Conservation (phyloP, 2,113 vertebrate species). For the Oophaga pumilio region DNA sequence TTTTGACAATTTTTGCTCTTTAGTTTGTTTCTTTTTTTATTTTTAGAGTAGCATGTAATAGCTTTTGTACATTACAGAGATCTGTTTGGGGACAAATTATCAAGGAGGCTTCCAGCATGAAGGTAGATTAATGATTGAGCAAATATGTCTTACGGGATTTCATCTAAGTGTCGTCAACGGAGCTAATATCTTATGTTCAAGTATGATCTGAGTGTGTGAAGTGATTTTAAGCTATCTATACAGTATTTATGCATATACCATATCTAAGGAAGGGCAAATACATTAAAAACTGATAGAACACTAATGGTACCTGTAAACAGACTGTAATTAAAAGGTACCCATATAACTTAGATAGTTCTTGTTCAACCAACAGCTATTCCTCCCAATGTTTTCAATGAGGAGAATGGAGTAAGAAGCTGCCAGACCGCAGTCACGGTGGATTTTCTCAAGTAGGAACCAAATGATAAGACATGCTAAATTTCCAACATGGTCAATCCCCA, state of each 20-base stretch:
- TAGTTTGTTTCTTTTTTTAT: neutral
- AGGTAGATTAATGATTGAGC: neutral
- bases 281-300: neutral
- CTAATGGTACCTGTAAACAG: neutral
- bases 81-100: neutral
- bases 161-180: neutral
- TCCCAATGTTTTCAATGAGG: too few species aligned
- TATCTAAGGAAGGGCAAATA: neutral
- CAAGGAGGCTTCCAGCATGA: neutral
- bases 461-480: too few species aligned
- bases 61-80: neutral
- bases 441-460: too few species aligned
- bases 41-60: neutral
- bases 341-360: neutral
- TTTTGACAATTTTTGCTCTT: too few species aligned
- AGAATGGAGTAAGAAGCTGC: too few species aligned
- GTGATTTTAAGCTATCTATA: neutral
- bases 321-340: neutral
- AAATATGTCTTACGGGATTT: neutral
- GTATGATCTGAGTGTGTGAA: neutral
- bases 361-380: too few species aligned
- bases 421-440: too few species aligned
- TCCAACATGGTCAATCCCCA: too few species aligned
- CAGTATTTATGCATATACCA: neutral
- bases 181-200: neutral